These are phyloP conservation scores for Hyles vespertilio DNA, from an alignment of 1,140 invertebrate species.

Conservation along the genomic window DNA sequence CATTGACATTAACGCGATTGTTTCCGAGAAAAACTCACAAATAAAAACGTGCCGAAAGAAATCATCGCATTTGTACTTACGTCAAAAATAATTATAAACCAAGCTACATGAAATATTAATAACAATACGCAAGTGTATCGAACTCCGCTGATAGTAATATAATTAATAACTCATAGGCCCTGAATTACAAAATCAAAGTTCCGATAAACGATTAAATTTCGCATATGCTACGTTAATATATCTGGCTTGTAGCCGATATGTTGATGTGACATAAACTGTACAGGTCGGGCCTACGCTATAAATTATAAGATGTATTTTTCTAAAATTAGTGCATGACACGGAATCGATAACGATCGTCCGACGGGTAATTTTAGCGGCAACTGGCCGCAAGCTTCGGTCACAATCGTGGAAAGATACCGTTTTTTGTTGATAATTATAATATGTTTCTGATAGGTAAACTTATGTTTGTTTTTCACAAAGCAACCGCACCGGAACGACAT, in stretches of 20 bases:
- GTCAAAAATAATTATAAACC: too few species aligned
- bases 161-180: neutral
- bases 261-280: constrained; percentile 6
- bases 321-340: constrained; percentile 44
- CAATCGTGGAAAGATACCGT: constrained; percentile 1
- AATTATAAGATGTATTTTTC: constrained; percentile 38
- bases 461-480: too few species aligned
- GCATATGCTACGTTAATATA: neutral
- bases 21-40: too few species aligned
- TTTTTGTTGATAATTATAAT: neutral
- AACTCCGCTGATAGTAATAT: too few species aligned
- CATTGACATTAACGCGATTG: too few species aligned
- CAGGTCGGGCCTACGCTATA: constrained; percentile 18
- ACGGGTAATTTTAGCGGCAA: constrained; percentile 28
- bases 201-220: too few species aligned
- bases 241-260: neutral
- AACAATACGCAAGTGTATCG: too few species aligned
- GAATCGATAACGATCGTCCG: constrained; percentile 44
- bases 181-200: neutral
- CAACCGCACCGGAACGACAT: too few species aligned
- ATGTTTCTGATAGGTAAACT: too few species aligned
- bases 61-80: too few species aligned
- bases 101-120: too few species aligned
- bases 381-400: neutral
- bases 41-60: too few species aligned